phyloP scores from a whole-genome alignment of 2,888 invertebrate genomes.

The Ariolimax columbianus region DNA sequence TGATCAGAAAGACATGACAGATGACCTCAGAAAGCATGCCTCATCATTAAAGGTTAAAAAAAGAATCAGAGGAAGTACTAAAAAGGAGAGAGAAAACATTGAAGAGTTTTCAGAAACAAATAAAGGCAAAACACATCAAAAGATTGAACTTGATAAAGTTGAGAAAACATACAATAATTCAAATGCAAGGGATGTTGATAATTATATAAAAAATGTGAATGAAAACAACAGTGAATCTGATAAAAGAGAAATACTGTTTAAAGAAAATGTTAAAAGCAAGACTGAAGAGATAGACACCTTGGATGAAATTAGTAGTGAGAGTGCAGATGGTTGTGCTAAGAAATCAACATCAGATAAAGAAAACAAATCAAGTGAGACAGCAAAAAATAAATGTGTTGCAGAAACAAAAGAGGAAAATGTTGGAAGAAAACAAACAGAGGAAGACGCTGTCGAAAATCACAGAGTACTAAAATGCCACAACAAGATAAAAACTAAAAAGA shows the following conservation, averaged over 20 bases:
- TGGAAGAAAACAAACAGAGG: not conserved
- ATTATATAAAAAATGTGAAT: not conserved
- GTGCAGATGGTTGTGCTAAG: not conserved
- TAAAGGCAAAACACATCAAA: not conserved
- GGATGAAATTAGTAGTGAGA: not conserved
- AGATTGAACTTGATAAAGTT: not conserved
- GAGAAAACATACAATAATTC: not conserved
- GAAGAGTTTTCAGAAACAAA: not conserved
- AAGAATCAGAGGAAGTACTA: not conserved
- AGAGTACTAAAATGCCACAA: not conserved
- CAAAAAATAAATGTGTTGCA: not conserved
- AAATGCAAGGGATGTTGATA: not conserved
- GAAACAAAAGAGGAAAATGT: not conserved
- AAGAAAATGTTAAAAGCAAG: constrained; percentile 4
- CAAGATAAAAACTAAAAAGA: not conserved
- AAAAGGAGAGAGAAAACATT: not conserved
- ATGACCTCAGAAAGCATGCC: not conserved
- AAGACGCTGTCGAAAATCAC: not conserved
- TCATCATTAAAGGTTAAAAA: not conserved
- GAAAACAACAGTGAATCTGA: constrained; percentile 9
- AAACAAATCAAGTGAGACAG: not conserved
- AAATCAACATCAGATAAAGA: not conserved
- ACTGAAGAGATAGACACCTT: not conserved
- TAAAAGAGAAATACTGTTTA: not conserved
- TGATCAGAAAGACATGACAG: not conserved